Evolutionary conservation across 2,888 invertebrate genomes (phyloP).

Genomic region (Brachypalpus laphriformis): DNA sequence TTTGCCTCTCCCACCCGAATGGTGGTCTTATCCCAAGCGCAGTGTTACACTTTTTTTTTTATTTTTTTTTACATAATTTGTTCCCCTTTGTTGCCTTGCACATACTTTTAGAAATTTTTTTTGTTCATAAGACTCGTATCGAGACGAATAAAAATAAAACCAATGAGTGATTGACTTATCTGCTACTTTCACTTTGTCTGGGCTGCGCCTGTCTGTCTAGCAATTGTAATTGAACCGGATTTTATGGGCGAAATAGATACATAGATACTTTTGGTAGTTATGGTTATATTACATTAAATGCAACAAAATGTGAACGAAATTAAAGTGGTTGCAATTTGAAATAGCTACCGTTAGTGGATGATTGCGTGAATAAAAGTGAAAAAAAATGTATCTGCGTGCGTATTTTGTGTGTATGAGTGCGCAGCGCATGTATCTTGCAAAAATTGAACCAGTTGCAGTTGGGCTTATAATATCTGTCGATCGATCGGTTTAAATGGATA

Average conservation of each 20-base stretch:
- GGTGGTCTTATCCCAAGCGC: not conserved
- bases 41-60: not conserved
- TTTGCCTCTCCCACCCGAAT: not conserved
- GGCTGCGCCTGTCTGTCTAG: slow-evolving; percentile 71
- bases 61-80: slow-evolving; percentile 11
- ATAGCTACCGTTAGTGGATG: slow-evolving; percentile 41
- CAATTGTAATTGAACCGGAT: slow-evolving; percentile 72
- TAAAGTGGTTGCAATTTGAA: slow-evolving; percentile 52
- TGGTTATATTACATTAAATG: slow-evolving; percentile 26
- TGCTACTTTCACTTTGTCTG: slow-evolving; percentile 71
- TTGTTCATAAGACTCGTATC: not conserved
- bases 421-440: slow-evolving; percentile 25
- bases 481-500: slow-evolving; percentile 49
- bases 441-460: slow-evolving; percentile 47
- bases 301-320: slow-evolving; percentile 13
- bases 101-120: slow-evolving; percentile 15
- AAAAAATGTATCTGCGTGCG: slow-evolving; percentile 24
- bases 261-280: slow-evolving; percentile 33
- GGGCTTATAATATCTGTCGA: slow-evolving; percentile 16
- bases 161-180: slow-evolving; percentile 71
- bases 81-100: slow-evolving; percentile 22
- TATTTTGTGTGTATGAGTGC: not conserved
- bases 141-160: slow-evolving; percentile 34
- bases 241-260: slow-evolving; percentile 60
- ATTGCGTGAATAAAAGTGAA: slow-evolving; percentile 27